Evolutionary conservation across 2,888 invertebrate genomes (phyloP).

Genomic region (Agriopis leucophaearia): DNA sequence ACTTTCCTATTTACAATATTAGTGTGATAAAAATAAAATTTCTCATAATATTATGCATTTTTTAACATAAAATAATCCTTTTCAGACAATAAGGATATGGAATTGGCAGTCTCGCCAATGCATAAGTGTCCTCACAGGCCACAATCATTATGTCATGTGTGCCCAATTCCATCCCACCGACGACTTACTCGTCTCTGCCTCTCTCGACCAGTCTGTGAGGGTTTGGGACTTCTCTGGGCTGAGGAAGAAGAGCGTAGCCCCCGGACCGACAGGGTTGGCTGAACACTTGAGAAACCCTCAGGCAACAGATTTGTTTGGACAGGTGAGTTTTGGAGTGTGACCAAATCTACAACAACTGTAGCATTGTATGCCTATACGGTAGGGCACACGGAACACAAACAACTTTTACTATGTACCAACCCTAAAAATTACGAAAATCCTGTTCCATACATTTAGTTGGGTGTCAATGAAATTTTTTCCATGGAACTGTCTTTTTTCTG

Average conservation of each 20-base stretch:
- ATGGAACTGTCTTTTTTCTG: too few species aligned
- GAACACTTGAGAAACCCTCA: constrained; percentile 95
- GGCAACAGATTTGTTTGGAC: constrained; percentile 97
- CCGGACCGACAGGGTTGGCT: constrained; percentile 96
- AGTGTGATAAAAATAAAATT: too few species aligned
- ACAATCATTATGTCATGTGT: constrained; percentile 99
- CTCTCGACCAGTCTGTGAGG: constrained; percentile 98
- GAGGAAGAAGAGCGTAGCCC: constrained; percentile 98
- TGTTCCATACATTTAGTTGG: too few species aligned
- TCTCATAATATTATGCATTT: background rate
- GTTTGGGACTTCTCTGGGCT: constrained; percentile 99
- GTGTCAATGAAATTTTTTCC: too few species aligned
- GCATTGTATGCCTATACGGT: too few species aligned
- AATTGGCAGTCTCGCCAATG: constrained; percentile 99
- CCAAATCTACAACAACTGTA: too few species aligned
- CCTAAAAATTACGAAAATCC: too few species aligned
- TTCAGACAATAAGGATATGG: constrained; percentile 98
- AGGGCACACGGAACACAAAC: too few species aligned
- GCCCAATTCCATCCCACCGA: constrained; percentile 99
- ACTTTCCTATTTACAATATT: too few species aligned
- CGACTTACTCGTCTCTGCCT: constrained; percentile 98
- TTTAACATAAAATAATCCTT: constrained; percentile 24
- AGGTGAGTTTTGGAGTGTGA: constrained; percentile 60
- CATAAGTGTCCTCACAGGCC: constrained; percentile 97
- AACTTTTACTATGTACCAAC: too few species aligned